These are phyloP conservation scores for Hirtodrosophila trivittata DNA, from an alignment of 2,888 invertebrate genomes.

Conservation along the genomic window DNA sequence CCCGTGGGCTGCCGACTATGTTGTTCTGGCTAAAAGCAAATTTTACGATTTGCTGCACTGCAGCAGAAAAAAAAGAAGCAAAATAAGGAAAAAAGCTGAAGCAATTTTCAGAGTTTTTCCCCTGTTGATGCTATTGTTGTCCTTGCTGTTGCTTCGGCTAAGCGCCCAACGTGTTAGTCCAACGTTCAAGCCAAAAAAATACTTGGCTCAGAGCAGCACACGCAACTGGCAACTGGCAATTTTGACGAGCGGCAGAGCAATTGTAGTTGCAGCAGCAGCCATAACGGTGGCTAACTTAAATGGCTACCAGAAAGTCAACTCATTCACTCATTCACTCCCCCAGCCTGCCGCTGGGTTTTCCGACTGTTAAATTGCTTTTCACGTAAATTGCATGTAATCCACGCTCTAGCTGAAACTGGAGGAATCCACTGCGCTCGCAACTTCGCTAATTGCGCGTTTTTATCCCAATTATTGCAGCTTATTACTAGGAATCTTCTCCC, in stretches of 20 bases:
- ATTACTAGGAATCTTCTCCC: conserved; percentile 28
- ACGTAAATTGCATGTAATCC: conserved; percentile 69
- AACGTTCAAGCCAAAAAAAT: conserved; percentile 25
- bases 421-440: conserved; percentile 36
- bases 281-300: conserved; percentile 25
- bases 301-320: conserved; percentile 27
- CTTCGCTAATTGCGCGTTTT: conserved; percentile 73
- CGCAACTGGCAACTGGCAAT: conserved; percentile 13
- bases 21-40: conserved; percentile 23
- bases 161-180: conserved; percentile 27
- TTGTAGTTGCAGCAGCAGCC: conserved; percentile 11
- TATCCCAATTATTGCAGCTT: conserved; percentile 74
- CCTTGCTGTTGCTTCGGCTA: conserved; percentile 11
- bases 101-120: conserved; percentile 26
- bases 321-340: conserved; percentile 3
- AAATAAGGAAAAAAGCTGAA: conserved; percentile 14
- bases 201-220: conserved; percentile 11
- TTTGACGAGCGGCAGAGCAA: conserved; percentile 19
- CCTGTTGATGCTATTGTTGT: conserved; percentile 7
- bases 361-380: conserved; percentile 33
- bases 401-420: conserved; percentile 29
- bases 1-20: conserved; percentile 21
- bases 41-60: conserved; percentile 51
- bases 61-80: conserved; percentile 14
- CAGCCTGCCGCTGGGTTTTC: conserved; percentile 1